Conservation (phyloP, 2,113 vertebrate species). For the Phalacrocorax brasilianus region DNA sequence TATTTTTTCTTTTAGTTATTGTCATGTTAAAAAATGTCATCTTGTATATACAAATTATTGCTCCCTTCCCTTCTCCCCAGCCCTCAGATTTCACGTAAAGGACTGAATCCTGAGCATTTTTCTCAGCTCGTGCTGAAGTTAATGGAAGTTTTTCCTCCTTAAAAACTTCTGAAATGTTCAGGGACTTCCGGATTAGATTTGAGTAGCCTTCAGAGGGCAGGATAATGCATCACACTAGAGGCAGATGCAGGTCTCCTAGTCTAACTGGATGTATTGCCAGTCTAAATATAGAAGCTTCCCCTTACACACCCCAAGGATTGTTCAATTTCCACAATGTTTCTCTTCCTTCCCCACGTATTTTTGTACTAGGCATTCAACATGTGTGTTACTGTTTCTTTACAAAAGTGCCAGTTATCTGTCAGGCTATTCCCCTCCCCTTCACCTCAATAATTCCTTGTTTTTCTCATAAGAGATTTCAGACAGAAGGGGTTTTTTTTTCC, state of each 20-base stretch:
- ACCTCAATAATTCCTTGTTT: conserved; percentile 31
- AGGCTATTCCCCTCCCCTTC: not conserved
- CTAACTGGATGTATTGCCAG: not conserved
- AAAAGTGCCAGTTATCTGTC: not conserved
- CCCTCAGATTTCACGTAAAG: not conserved
- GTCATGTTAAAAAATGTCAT: not conserved
- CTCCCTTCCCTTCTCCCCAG: not conserved
- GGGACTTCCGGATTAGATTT: not conserved
- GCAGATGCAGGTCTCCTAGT: not conserved
- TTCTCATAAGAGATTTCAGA: conserved; percentile 26
- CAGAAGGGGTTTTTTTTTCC: conserved; percentile 20
- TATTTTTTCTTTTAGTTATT: not conserved
- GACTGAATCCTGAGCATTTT: not conserved
- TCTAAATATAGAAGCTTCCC: not conserved
- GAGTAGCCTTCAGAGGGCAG: not conserved
- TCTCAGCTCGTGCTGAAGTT: not conserved
- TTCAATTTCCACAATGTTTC: not conserved
- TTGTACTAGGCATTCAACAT: not conserved
- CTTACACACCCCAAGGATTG: not conserved
- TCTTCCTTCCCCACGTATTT: not conserved
- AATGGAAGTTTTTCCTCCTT: not conserved
- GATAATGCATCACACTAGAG: not conserved
- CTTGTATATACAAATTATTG: not conserved
- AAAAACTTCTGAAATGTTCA: not conserved
- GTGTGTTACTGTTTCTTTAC: not conserved